Evolutionary conservation across 2,888 invertebrate genomes (phyloP).

Genomic region (Fragum sueziense): DNA sequence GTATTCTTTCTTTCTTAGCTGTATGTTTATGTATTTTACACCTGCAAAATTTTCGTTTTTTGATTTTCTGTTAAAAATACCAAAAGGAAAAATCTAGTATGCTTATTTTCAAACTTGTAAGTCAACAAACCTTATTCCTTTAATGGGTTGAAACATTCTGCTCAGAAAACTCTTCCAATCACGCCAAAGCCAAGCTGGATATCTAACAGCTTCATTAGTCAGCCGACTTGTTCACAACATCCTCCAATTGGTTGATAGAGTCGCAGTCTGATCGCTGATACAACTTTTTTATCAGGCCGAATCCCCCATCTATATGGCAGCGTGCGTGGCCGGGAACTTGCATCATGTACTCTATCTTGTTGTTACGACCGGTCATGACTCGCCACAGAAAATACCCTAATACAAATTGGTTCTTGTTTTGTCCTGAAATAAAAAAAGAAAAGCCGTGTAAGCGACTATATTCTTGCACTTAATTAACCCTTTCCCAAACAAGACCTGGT

Average conservation of each 20-base stretch:
- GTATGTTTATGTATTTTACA: no score
- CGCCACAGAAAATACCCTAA: constrained; percentile 11
- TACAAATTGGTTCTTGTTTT: constrained; percentile 8
- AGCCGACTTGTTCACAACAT: not conserved
- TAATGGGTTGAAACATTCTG: not conserved
- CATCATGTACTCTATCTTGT: constrained; percentile 1
- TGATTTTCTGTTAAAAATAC: no score
- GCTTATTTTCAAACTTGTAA: no score
- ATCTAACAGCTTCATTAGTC: not conserved
- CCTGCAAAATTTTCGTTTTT: no score
- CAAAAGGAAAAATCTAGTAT: no score
- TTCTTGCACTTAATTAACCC: no score
- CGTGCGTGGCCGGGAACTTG: constrained; percentile 12
- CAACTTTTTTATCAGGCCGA: not conserved
- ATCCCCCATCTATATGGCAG: constrained; percentile 2
- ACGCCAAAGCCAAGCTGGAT: constrained; percentile 16
- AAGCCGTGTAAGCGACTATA: no score
- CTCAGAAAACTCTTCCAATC: constrained; percentile 5
- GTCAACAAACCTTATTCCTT: no score
- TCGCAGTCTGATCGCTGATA: not conserved
- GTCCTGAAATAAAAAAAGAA: not conserved
- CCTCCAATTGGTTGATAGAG: not conserved
- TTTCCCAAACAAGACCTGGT: no score
- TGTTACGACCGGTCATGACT: constrained; percentile 2
- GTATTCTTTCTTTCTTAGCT: no score